Evolutionary conservation across 2,888 invertebrate genomes (phyloP).

Genomic region (Andrena trimmerana): DNA sequence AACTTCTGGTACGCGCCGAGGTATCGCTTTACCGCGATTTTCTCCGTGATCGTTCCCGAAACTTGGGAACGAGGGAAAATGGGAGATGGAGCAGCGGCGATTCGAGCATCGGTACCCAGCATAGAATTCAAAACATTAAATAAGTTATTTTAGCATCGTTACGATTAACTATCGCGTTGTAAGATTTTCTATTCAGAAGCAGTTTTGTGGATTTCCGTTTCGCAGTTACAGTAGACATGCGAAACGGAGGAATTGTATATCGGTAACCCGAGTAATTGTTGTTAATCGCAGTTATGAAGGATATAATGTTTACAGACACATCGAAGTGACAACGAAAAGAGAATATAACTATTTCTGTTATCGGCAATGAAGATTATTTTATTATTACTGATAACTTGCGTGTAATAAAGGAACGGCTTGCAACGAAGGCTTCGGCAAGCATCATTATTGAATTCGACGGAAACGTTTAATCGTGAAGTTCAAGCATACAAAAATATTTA

Average conservation of each 20-base stretch:
- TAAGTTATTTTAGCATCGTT: neutral
- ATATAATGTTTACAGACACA: too few species aligned
- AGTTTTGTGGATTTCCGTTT: neutral
- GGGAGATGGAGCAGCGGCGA: neutral
- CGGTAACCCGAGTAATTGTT: too few species aligned
- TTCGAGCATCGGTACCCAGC: neutral
- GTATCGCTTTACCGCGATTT: neutral
- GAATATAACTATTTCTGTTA: conserved; percentile 4
- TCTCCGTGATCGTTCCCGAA: neutral
- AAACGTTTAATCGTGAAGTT: neutral
- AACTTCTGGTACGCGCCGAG: neutral
- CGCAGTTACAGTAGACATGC: too few species aligned
- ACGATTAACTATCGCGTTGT: neutral
- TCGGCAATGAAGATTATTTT: neutral
- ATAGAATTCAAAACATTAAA: neutral
- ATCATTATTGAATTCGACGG: neutral
- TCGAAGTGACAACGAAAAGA: neutral
- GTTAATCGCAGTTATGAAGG: too few species aligned
- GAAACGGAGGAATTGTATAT: too few species aligned
- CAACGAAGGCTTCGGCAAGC: neutral
- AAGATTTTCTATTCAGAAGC: neutral
- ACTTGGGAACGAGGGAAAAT: neutral
- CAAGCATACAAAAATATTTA: neutral
- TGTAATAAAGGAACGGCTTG: neutral
- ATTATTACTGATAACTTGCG: neutral